A percentile compares a stretch with the other conserved stretches of the same genome.
Evolutionary conservation across 2,113 vertebrate species (phyloP).

Genomic region (Channa maculata): DNA sequence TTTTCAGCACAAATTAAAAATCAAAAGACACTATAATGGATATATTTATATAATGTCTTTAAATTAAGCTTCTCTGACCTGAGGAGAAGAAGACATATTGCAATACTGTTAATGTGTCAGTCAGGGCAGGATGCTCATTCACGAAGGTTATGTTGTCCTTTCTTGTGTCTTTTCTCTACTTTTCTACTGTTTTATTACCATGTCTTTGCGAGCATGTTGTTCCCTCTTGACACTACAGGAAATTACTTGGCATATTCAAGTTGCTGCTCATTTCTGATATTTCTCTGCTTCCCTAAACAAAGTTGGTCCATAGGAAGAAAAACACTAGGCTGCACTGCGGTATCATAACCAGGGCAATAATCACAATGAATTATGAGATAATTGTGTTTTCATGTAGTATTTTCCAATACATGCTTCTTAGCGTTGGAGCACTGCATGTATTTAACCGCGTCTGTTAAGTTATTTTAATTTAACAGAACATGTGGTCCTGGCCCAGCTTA

Average conservation of each 20-base stretch:
- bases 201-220: neutral
- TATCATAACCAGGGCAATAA: too few species aligned
- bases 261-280: constrained; percentile 3
- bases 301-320: too few species aligned
- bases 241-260: neutral
- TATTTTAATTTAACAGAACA: too few species aligned
- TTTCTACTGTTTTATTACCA: constrained; percentile 9
- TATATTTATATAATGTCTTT: too few species aligned
- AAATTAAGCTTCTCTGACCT: too few species aligned
- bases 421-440: too few species aligned
- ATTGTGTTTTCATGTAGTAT: too few species aligned
- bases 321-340: neutral
- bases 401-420: too few species aligned
- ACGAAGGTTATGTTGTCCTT: constrained; percentile 4
- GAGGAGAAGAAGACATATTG: neutral
- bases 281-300: neutral
- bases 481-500: neutral
- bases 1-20: neutral
- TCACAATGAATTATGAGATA: too few species aligned
- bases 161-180: neutral
- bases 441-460: neutral
- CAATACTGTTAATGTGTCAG: neutral
- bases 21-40: neutral
- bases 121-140: constrained; percentile 1
- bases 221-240: constrained; percentile 6